Conservation (phyloP, 2,888 invertebrate species). For the Ctena decussata region DNA sequence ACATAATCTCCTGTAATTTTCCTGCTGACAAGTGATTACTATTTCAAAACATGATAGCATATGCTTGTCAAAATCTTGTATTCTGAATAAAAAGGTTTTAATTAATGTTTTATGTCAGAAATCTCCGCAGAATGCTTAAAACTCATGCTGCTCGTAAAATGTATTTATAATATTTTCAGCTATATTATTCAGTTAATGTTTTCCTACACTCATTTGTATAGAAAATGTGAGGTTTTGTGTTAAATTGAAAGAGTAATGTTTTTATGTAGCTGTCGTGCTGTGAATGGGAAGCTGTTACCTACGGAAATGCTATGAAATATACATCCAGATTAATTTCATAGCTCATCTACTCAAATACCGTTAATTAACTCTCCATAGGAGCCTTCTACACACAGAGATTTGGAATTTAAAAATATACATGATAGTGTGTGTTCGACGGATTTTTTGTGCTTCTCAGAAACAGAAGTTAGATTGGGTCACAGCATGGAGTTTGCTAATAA, state of each 20-base stretch:
- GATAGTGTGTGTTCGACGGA: background rate
- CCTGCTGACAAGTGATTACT: background rate
- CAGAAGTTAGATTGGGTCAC: background rate
- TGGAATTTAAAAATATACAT: background rate
- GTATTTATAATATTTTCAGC: slow-evolving; percentile 5
- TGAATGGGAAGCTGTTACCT: background rate
- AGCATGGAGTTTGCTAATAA: no score
- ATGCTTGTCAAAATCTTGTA: background rate
- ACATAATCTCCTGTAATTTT: background rate
- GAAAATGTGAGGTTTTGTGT: background rate
- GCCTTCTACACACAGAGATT: background rate
- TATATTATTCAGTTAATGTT: slow-evolving; percentile 3
- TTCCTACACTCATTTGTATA: background rate
- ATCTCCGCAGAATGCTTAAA: background rate
- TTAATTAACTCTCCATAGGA: slow-evolving; percentile 48
- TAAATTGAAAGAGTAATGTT: background rate
- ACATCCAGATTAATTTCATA: slow-evolving; percentile 48
- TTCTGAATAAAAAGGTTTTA: slow-evolving; percentile 6
- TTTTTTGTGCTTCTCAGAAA: background rate
- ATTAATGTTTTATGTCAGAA: slow-evolving; percentile 14
- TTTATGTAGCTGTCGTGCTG: background rate
- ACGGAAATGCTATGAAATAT: slow-evolving; percentile 26
- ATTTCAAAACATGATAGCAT: slow-evolving; percentile 14
- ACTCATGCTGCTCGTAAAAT: background rate
- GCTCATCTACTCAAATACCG: slow-evolving; percentile 26